These are phyloP conservation scores for Nebria ingens DNA, from an alignment of 1,140 invertebrate species.

Conservation along the genomic window DNA sequence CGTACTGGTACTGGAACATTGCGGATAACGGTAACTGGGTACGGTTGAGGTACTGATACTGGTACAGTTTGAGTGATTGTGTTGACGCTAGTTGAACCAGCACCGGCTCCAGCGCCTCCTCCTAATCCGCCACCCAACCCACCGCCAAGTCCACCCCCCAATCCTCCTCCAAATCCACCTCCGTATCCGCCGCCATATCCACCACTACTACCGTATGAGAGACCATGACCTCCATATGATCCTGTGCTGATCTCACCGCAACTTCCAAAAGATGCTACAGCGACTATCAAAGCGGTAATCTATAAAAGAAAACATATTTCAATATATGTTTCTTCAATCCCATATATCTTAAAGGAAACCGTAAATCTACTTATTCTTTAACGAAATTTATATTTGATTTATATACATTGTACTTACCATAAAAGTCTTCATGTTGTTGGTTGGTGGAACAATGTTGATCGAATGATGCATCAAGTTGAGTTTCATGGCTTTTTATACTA, in stretches of 20 bases:
- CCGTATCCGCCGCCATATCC: conserved; percentile 10
- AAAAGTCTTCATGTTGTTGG: not conserved
- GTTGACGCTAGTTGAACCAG: conserved; percentile 21
- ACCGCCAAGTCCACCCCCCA: conserved; percentile 9
- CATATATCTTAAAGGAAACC: no score
- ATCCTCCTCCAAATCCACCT: conserved; percentile 8
- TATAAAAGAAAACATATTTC: not conserved
- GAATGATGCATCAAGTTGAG: not conserved
- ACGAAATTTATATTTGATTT: not conserved
- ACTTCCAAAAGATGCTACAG: conserved; percentile 14
- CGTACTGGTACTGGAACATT: conserved; percentile 32
- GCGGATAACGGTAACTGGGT: conserved; percentile 38
- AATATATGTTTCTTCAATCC: not conserved
- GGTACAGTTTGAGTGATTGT: conserved; percentile 24
- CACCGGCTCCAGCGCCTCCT: conserved; percentile 19
- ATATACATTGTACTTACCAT: not conserved
- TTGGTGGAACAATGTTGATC: not conserved
- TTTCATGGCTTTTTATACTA: not conserved
- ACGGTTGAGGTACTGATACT: conserved; percentile 30
- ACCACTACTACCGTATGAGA: not conserved
- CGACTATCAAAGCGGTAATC: conserved; percentile 15
- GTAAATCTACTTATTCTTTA: no score
- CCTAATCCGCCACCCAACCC: conserved; percentile 13
- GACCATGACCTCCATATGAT: conserved; percentile 11
- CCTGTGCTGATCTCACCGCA: conserved; percentile 11